Conservation (phyloP, 2,888 invertebrate genomes). For the Saturnia pavonia region DNA sequence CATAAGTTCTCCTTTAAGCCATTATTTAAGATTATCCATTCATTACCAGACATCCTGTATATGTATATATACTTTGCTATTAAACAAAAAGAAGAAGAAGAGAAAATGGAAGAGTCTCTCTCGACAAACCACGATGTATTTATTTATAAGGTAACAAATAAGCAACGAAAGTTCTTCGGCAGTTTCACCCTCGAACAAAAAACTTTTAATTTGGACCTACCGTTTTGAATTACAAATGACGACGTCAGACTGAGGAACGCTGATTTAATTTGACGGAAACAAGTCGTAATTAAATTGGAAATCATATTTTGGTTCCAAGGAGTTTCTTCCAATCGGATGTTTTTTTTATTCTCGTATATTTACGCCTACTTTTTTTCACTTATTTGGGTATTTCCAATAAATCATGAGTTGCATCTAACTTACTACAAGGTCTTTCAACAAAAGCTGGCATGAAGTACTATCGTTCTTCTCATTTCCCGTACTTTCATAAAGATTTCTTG, state of each 20-base stretch:
- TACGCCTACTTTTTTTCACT: background rate
- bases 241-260: conserved; percentile 45
- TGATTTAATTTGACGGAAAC: conserved; percentile 65
- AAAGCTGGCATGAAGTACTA: too few relatives aligned
- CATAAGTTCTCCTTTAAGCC: too few relatives aligned
- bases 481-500: too few relatives aligned
- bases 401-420: too few relatives aligned
- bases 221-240: conserved; percentile 68
- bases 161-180: conserved; percentile 30
- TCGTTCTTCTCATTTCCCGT: too few relatives aligned
- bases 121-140: background rate
- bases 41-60: too few relatives aligned
- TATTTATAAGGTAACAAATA: conserved; percentile 22
- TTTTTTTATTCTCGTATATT: background rate
- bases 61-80: too few relatives aligned
- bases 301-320: conserved; percentile 44
- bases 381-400: too few relatives aligned
- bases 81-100: too few relatives aligned
- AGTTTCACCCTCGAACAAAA: conserved; percentile 31
- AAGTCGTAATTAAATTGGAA: conserved; percentile 65
- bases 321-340: background rate
- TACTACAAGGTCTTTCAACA: too few relatives aligned
- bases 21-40: too few relatives aligned
- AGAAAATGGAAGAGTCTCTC: background rate
- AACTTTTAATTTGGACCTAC: conserved; percentile 47